phyloP scores from a whole-genome alignment of 2,113 vertebrate genomes.

The Lepidiolamprologus cunningtoni region DNA sequence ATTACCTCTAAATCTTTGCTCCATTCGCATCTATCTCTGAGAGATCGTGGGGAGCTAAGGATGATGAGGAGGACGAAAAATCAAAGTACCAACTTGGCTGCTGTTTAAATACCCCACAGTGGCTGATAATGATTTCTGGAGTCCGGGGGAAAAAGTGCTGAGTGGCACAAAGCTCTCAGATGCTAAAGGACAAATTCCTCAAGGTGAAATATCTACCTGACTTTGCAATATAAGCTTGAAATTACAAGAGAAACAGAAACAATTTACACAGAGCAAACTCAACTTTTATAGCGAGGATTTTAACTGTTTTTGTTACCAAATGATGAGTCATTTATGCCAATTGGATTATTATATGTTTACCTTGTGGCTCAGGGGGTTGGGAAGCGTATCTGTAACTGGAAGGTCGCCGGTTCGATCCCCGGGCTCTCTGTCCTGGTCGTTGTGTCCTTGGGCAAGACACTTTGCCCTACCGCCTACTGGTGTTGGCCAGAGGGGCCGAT shows the following conservation, averaged over 20 bases:
- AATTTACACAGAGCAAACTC: not conserved
- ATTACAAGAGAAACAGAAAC: conserved; percentile 21
- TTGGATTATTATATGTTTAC: not conserved
- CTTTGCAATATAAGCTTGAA: conserved; percentile 38
- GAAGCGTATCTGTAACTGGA: no score
- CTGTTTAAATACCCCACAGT: conserved; percentile 61
- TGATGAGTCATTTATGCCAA: not conserved
- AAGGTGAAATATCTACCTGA: conserved; percentile 67
- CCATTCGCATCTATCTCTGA: not conserved
- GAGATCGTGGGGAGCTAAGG: conserved; percentile 21
- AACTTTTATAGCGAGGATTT: not conserved
- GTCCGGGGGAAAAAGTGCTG: conserved; percentile 57
- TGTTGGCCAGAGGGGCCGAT: no score
- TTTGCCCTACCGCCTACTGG: no score
- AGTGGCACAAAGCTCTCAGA: conserved; percentile 56
- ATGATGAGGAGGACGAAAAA: conserved; percentile 34
- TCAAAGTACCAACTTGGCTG: conserved; percentile 54
- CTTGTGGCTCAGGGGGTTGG: no score
- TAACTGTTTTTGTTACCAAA: not conserved
- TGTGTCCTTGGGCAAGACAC: no score
- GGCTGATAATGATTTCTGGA: conserved; percentile 66
- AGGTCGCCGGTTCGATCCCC: accelerated
- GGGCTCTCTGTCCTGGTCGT: accelerated
- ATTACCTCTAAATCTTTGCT: conserved; percentile 3
- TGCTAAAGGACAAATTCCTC: conserved; percentile 62